Percentiles rank a stretch among this genome's conserved stretches.
Conservation (phyloP, 1,140 invertebrate species). For the Liolophura sinensis region DNA sequence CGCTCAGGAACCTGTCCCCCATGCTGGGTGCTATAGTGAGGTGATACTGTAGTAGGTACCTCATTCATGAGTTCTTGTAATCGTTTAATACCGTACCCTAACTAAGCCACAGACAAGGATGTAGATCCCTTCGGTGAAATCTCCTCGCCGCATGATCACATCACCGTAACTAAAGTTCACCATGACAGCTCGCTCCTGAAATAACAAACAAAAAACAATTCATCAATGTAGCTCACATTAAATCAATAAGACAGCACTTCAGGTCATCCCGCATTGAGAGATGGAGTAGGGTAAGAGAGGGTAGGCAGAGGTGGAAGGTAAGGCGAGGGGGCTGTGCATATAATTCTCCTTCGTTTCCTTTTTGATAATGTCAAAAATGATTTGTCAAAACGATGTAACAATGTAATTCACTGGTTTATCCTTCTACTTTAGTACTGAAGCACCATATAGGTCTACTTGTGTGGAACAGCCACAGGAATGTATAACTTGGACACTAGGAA, state of each 20-base stretch:
- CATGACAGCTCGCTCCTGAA: constrained; percentile 37
- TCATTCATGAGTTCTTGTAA: constrained; percentile 3
- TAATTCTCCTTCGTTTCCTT: background rate
- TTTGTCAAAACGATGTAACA: background rate
- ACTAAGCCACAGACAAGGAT: constrained; percentile 59
- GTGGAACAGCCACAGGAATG: too few species aligned
- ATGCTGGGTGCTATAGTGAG: too few species aligned
- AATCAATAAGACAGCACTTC: background rate
- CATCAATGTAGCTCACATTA: background rate
- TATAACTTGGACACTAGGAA: too few species aligned
- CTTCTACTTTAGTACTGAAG: too few species aligned
- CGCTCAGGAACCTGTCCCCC: too few species aligned
- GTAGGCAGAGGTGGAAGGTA: background rate
- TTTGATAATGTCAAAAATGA: background rate
- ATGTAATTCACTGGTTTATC: too few species aligned
- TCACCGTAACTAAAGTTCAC: constrained; percentile 47
- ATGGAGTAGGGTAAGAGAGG: background rate
- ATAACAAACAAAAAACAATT: constrained; percentile 7
- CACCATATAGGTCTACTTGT: too few species aligned
- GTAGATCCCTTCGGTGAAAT: constrained; percentile 53
- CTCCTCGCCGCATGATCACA: constrained; percentile 40
- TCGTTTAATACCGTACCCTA: constrained; percentile 38
- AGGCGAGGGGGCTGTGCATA: background rate
- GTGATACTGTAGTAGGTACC: background rate
- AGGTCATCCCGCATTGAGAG: background rate